Evolutionary conservation across 1,140 invertebrate genomes (phyloP), one percentile per base, ranked within the genome.

Genomic region (Eufriesea mexicana): DNA sequence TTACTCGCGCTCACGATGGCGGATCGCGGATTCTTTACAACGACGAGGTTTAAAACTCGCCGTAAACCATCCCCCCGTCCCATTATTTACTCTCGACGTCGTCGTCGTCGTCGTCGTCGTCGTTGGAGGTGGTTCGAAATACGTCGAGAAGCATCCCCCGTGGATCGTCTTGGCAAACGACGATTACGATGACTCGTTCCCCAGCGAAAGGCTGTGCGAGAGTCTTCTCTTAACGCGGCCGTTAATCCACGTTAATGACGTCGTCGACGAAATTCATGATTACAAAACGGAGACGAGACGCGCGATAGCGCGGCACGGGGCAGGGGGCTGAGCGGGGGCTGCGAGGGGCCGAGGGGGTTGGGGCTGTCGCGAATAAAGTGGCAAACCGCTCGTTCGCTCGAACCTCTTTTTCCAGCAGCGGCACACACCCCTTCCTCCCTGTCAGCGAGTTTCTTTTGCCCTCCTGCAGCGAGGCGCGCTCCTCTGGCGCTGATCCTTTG

Each of bases 161-260:
- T 61, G 45, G 64, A 81, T 62, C 42, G 59, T 81, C 79, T 81
- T 81, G 42, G 49, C 47, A n/a, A 64, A 55, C 79, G 71, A 54
- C 79, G 79, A 75, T 75, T 75, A 75, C 79, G 72, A 59, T 51
- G 77, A 54, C 18, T 42, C 35, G 25, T 23, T 51, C 42, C 28
- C 28, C 45, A 62, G 51, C 14, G 14, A 20, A 49, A 47, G 18
- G 1, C n/a, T 18, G 6, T 51, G 77, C 47, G 67, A 67, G 28
- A 67, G 28, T 54, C 35, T 70, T 83, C 81, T 25, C 66, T 78
- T 55, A 78, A 71, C 74, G 66, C 66, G 14, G 81, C 47, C 47
- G 81, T 83, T 83, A 83, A 83, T 83, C 81, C 81, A 64, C 81
- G 74, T 83, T 83, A 83, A 83, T 83, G 81, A 83, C 75, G 75